phyloP scores from a whole-genome alignment of 2,888 invertebrate species.

The Yponomeuta plumbellus region DNA sequence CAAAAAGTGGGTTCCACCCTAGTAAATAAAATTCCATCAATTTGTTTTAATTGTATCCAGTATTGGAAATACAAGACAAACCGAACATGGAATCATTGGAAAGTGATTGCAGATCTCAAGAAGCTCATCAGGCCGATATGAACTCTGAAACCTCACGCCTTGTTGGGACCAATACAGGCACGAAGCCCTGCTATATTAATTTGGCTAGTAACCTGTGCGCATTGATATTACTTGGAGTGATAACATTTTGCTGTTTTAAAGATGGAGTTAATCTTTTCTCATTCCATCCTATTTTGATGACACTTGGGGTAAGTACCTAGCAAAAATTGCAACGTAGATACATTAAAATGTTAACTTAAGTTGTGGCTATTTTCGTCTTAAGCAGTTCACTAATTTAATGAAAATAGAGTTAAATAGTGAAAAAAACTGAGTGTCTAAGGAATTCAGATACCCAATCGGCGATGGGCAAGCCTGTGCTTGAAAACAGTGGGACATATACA shows the following conservation, averaged over 20 bases:
- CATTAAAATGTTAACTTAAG: too few relatives aligned
- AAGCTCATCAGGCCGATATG: conserved; percentile 48
- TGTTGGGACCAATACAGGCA: conserved; percentile 40
- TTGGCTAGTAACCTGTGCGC: conserved; percentile 54
- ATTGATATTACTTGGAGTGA: conserved; percentile 48
- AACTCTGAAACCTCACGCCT: conserved; percentile 58
- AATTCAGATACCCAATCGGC: too few relatives aligned
- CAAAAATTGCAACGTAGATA: too few relatives aligned
- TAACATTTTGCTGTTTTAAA: conserved; percentile 54
- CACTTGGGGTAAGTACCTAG: conserved; percentile 56
- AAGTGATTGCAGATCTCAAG: conserved; percentile 25
- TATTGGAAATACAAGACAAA: too few relatives aligned
- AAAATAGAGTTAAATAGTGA: too few relatives aligned
- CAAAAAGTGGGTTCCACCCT: not conserved
- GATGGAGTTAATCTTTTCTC: conserved; percentile 56
- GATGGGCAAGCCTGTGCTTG: too few relatives aligned
- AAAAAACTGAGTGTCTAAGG: too few relatives aligned
- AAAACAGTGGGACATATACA: too few relatives aligned
- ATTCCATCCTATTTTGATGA: conserved; percentile 67
- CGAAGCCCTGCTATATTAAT: conserved; percentile 58
- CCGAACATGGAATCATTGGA: conserved; percentile 33
- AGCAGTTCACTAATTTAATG: too few relatives aligned
- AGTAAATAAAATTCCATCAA: not conserved
- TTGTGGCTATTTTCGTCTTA: too few relatives aligned
- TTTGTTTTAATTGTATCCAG: too few relatives aligned